phyloP scores from a whole-genome alignment of 2,797 vertebrate genomes.

The Microcaecilia unicolor region DNA sequence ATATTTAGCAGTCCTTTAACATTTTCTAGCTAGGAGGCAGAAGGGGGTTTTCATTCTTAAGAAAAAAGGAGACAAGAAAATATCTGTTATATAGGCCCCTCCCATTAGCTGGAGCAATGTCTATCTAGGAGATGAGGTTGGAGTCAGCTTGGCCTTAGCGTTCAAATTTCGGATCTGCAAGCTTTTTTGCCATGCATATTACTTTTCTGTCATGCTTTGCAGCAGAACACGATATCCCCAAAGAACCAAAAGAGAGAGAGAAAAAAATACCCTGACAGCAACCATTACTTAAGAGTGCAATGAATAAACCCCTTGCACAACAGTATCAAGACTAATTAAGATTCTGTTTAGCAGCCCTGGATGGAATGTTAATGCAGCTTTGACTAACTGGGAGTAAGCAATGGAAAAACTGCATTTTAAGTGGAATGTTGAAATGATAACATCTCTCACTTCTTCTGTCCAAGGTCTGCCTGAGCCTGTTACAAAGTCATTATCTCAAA shows the following conservation, averaged over 20 bases:
- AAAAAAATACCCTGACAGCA: constrained; percentile 57
- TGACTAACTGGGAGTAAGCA: constrained; percentile 50
- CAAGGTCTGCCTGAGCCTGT: constrained; percentile 57
- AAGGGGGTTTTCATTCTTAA: constrained; percentile 11
- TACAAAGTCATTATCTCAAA: constrained; percentile 72
- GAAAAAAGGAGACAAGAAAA: constrained; percentile 15
- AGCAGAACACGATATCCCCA: constrained; percentile 57
- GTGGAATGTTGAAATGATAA: constrained; percentile 61
- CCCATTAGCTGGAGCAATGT: constrained; percentile 37
- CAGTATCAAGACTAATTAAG: constrained; percentile 68
- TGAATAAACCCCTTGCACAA: constrained; percentile 60
- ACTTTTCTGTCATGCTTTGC: constrained; percentile 58
- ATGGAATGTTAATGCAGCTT: constrained; percentile 68
- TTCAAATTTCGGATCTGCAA: constrained; percentile 30
- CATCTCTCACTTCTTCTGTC: constrained; percentile 59
- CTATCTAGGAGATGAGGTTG: constrained; percentile 30
- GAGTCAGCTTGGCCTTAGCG: constrained; percentile 28
- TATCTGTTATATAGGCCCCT: constrained; percentile 19
- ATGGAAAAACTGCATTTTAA: constrained; percentile 48
- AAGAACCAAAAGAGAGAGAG: constrained; percentile 43
- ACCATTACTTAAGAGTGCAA: constrained; percentile 58
- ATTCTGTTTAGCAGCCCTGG: constrained; percentile 63
- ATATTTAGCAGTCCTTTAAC: neutral
- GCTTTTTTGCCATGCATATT: constrained; percentile 35
- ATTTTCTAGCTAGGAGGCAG: neutral